Percentiles rank a stretch among this genome's conserved stretches.
phyloP scores from a whole-genome alignment of 1,140 invertebrate species.

The Brachystomella parvula region DNA sequence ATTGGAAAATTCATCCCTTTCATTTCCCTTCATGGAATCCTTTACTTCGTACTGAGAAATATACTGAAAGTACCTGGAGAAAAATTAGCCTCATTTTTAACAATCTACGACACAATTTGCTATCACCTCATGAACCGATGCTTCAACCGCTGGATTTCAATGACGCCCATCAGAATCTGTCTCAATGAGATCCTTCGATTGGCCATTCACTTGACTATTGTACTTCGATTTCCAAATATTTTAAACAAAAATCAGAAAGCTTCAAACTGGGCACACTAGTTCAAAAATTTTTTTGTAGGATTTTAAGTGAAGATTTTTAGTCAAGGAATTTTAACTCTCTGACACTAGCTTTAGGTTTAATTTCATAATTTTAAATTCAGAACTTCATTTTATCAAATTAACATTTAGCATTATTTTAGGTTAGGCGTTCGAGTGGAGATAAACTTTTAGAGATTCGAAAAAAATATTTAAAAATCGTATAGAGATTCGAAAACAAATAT shows the following conservation, averaged over 20 bases:
- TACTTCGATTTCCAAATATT: background rate
- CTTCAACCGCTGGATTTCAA: slow-evolving; percentile 14
- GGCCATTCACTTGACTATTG: background rate
- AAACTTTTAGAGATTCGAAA: too few relatives aligned
- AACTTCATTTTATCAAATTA: too few relatives aligned
- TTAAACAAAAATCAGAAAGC: background rate
- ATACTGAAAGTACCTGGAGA: background rate
- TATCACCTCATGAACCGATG: slow-evolving; percentile 18
- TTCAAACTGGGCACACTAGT: background rate
- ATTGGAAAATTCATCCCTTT: slow-evolving; percentile 27
- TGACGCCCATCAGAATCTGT: background rate
- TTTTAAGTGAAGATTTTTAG: background rate
- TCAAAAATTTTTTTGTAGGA: too few relatives aligned
- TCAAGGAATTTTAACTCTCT: background rate
- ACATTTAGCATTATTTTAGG: too few relatives aligned
- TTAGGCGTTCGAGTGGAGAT: too few relatives aligned
- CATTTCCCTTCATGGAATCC: slow-evolving; percentile 24
- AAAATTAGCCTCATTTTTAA: background rate
- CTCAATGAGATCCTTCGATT: slow-evolving; percentile 5
- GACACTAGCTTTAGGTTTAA: background rate
- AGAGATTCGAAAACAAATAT: too few relatives aligned
- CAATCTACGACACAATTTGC: slow-evolving; percentile 16
- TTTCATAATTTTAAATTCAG: background rate
- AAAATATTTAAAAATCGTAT: too few relatives aligned
- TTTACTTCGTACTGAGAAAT: slow-evolving; percentile 17